phyloP scores from a whole-genome alignment of 2,797 vertebrate genomes.

The Erithacus rubecula region DNA sequence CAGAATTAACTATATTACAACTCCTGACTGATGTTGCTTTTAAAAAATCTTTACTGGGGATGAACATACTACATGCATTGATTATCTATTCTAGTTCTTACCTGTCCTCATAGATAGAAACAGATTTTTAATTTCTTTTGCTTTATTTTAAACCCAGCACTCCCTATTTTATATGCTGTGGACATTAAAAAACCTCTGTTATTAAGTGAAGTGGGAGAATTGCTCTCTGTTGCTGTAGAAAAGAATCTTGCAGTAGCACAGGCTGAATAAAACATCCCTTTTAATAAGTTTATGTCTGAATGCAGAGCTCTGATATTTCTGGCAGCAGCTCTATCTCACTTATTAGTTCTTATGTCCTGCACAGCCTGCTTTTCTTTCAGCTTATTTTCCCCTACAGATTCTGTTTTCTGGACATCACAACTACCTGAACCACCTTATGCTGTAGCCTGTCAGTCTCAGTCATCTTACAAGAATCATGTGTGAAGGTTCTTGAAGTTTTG shows the following conservation, averaged over 20 bases:
- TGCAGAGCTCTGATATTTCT: not conserved
- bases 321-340: not conserved
- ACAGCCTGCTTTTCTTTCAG: not conserved
- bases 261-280: not conserved
- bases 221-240: not conserved
- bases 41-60: not conserved
- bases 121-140: not conserved
- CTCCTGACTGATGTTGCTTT: not conserved
- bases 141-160: not conserved
- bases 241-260: not conserved
- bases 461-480: not conserved
- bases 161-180: not conserved
- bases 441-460: not conserved
- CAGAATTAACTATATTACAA: not conserved
- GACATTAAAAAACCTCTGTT: not conserved
- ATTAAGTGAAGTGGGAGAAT: not conserved
- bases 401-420: not conserved
- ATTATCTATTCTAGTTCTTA: not conserved
- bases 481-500: slow-evolving; percentile 7
- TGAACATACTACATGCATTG: not conserved
- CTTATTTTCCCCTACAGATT: not conserved
- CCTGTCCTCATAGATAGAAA: not conserved
- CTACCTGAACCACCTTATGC: not conserved
- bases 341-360: not conserved
- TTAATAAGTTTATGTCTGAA: not conserved